Evolutionary conservation across 2,888 invertebrate species (phyloP).

Genomic region (Drosophila formosana): DNA sequence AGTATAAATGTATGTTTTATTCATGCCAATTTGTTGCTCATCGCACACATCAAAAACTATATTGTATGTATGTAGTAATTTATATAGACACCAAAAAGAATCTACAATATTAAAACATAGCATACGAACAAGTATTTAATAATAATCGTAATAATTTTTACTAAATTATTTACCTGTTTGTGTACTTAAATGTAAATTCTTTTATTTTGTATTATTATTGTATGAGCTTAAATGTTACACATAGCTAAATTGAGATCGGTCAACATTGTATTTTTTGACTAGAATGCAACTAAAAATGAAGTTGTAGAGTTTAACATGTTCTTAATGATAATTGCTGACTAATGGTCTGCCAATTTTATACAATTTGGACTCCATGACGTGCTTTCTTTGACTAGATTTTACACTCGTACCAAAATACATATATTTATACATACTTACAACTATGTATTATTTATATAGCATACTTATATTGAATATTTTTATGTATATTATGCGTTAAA

Average conservation of each 20-base stretch:
- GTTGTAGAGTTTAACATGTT: constrained; percentile 20
- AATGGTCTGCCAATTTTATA: constrained; percentile 31
- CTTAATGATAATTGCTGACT: constrained; percentile 31
- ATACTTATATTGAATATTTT: constrained; percentile 11
- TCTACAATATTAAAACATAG: constrained; percentile 50
- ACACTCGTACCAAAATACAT: constrained; percentile 68
- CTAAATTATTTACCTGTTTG: constrained; percentile 60
- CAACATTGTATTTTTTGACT: constrained; percentile 37
- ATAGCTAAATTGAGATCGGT: constrained; percentile 34
- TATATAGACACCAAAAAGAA: constrained; percentile 73
- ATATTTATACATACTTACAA: constrained; percentile 10
- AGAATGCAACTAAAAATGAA: constrained; percentile 32
- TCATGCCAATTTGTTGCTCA: constrained; percentile 32
- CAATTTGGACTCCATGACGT: constrained; percentile 39
- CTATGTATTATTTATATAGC: constrained; percentile 10
- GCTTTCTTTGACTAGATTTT: constrained; percentile 69
- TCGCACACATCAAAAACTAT: constrained; percentile 17
- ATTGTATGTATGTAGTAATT: constrained; percentile 51
- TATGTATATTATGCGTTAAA: constrained; percentile 14
- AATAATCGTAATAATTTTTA: constrained; percentile 59
- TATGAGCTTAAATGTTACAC: constrained; percentile 25
- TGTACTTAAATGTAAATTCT: constrained; percentile 23
- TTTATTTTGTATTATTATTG: constrained; percentile 11
- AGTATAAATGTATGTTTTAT: constrained; percentile 64
- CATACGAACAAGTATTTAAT: constrained; percentile 20